Conservation (phyloP, 2,113 vertebrate genomes). For the Myrmophylax atrothorax region DNA sequence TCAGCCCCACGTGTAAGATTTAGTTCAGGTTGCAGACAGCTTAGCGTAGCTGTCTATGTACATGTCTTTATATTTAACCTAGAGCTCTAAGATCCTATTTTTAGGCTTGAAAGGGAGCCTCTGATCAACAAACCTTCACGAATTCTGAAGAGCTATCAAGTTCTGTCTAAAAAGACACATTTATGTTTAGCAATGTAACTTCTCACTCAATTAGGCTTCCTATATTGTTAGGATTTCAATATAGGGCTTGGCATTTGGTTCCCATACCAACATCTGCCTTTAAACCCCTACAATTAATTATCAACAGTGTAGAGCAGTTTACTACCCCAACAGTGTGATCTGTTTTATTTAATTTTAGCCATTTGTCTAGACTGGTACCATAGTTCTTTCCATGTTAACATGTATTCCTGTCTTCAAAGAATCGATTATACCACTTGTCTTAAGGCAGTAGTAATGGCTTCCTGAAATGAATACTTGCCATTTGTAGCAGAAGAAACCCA, state of each 20-base stretch:
- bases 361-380: not conserved
- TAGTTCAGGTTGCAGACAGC: not conserved
- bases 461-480: not conserved
- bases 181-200: not conserved
- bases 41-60: not conserved
- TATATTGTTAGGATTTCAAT: not conserved
- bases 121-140: not conserved
- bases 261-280: not conserved
- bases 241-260: not conserved
- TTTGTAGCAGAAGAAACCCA: not conserved
- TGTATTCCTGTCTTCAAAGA: not conserved
- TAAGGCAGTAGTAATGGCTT: not conserved
- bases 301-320: not conserved
- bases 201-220: not conserved
- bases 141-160: not conserved
- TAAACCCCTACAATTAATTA: not conserved
- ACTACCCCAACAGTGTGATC: not conserved
- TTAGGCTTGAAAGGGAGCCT: not conserved
- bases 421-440: not conserved
- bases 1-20: fast-evolving
- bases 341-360: not conserved
- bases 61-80: not conserved
- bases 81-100: not conserved
- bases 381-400: not conserved
- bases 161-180: not conserved